Base-by-base conservation (phyloP, 2,797 vertebrate species). In the Phoeniculus purpureus region DNA sequence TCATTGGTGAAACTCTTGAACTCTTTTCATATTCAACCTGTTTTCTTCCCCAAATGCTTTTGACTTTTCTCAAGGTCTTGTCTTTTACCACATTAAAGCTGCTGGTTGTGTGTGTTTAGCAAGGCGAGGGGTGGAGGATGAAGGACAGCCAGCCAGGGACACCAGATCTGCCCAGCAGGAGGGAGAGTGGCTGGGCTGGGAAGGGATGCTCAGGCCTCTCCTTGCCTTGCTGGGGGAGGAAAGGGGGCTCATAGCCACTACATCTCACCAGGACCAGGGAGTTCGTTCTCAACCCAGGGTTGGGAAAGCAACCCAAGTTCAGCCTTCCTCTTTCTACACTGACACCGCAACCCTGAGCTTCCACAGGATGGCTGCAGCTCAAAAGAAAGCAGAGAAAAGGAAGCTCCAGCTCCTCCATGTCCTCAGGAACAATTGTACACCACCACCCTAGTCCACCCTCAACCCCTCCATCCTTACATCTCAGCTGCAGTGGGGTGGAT, bases 1-100 rank as follows among this genome's bases (percentile, higher is more conserved):
- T 98, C 96, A 97, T 94, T 96, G 95, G 91, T 97, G 97, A 98
- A 98, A 98, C 96, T 98, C 96, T 95, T 91, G 59, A 95, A 96
- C 96, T 97, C 96, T 95, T 90, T 72, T 74, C 87, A 77, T 77
- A 87, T 95, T 93, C 96, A 91, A 77, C 87, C 50, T 72, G 73
- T 59, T 94, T 89, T 81, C 59, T 92, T 89, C 32, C 64, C 40
- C 62, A 47, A 31, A 40, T 48, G 52, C 79, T 86, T 89, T 37
- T 94, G 81, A 59, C 72, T 92, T 91, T 67, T 54, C 83, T 82
- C 85, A 79, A 92, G 78, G 81, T 82, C 88, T 95, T 43, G 4
- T 81, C 58, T 91, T 94, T 84, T 59, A 73, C 71, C 52, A 17
- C 73, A 62, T 45, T 50, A 76, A 81, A 88, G n/a, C 75, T 1